Evolutionary conservation across 2,797 vertebrate genomes (phyloP).

Genomic region (Phalloptychus januarius): DNA sequence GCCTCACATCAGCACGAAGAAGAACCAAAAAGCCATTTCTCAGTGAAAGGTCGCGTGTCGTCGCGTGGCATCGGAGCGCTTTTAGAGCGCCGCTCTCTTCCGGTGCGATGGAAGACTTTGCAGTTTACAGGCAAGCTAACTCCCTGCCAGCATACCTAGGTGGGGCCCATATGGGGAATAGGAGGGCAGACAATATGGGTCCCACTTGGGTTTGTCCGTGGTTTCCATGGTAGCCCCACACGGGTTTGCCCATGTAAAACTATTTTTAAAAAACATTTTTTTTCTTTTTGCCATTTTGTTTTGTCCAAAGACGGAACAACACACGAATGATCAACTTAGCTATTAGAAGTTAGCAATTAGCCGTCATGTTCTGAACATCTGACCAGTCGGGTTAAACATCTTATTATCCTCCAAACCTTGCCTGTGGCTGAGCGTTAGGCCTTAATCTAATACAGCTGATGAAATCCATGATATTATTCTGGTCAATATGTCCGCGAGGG

Average conservation of each 20-base stretch:
- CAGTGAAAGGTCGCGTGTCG: slow-evolving; percentile 62
- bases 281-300: no score
- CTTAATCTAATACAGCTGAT: slow-evolving; percentile 6
- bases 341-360: neutral
- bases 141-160: no score
- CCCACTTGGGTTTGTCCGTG: no score
- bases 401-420: neutral
- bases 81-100: slow-evolving; percentile 39
- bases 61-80: slow-evolving; percentile 35
- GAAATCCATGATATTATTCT: neutral
- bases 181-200: no score
- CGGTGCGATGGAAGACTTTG: slow-evolving; percentile 52
- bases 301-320: no score
- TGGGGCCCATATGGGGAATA: no score
- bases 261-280: no score
- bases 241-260: no score
- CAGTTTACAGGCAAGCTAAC: slow-evolving; percentile 55
- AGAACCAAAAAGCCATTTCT: slow-evolving; percentile 62
- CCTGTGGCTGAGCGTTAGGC: neutral
- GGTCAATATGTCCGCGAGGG: neutral
- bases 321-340: neutral
- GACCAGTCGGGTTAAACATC: neutral
- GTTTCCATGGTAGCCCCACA: no score
- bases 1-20: no score
- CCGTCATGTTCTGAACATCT: neutral